Evolutionary conservation across 2,797 vertebrate genomes (phyloP).

Genomic region (Cephalopachus bancanus): DNA sequence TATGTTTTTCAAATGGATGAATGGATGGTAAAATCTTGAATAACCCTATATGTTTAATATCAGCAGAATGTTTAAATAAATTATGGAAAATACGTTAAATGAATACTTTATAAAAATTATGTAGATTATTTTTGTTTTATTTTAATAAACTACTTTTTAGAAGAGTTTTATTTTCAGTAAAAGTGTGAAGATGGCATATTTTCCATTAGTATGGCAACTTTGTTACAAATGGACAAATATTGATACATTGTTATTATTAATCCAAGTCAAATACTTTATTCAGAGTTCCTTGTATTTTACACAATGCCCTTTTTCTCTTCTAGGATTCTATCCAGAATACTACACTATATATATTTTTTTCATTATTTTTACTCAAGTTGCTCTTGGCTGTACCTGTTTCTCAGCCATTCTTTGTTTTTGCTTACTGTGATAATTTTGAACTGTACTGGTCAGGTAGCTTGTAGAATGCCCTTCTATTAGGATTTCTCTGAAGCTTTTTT

Average conservation of each 20-base stretch:
- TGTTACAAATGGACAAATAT: neutral
- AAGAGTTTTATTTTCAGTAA: neutral
- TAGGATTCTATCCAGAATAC: neutral
- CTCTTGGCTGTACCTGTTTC: neutral
- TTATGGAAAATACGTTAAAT: neutral
- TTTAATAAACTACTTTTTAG: neutral
- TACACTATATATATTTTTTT: neutral
- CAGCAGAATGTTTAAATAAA: neutral
- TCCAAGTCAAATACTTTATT: neutral
- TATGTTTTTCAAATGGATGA: neutral
- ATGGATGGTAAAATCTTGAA: neutral
- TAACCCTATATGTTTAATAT: neutral
- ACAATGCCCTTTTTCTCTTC: neutral
- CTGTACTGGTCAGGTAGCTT: neutral
- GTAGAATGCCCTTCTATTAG: neutral
- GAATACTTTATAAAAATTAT: neutral
- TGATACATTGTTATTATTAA: conserved; percentile 1
- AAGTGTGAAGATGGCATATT: neutral
- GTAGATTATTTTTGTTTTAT: neutral
- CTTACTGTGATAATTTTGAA: neutral
- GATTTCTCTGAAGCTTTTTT: neutral
- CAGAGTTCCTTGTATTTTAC: neutral
- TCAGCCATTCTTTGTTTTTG: neutral
- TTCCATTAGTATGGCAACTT: neutral
- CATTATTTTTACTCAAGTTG: neutral